Evolutionary conservation across 1,140 invertebrate species (phyloP).

Genomic region (Trichonephila clavata): DNA sequence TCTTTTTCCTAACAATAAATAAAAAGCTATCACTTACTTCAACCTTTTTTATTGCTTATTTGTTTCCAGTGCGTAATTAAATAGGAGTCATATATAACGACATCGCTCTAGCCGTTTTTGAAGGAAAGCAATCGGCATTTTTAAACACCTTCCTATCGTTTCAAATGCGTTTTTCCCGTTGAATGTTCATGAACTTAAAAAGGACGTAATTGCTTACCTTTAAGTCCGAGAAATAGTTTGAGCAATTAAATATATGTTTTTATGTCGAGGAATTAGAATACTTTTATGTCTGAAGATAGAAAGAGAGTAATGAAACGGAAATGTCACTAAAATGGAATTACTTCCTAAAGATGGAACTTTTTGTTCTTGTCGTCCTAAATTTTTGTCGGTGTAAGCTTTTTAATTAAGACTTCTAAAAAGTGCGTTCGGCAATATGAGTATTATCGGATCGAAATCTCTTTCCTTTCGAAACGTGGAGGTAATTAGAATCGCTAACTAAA

Average conservation of each 20-base stretch:
- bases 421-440: neutral
- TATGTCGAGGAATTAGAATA: conserved; percentile 54
- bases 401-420: conserved; percentile 60
- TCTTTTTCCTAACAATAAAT: conserved; percentile 35
- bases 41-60: conserved; percentile 47
- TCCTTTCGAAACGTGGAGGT: neutral
- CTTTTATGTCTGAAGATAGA: conserved; percentile 54
- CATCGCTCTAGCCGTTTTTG: neutral
- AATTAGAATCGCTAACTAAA: conserved; percentile 39
- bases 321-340: conserved; percentile 64
- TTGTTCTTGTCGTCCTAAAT: conserved; percentile 31
- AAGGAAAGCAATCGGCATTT: conserved; percentile 37
- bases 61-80: conserved; percentile 44
- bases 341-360: conserved; percentile 48
- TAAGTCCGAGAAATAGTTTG: conserved; percentile 48
- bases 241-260: conserved; percentile 68
- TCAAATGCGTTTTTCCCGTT: conserved; percentile 47
- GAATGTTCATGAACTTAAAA: conserved; percentile 23
- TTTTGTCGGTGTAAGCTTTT: conserved; percentile 51
- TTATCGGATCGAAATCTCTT: conserved; percentile 29
- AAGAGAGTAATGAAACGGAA: conserved; percentile 44
- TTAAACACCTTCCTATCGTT: conserved; percentile 40
- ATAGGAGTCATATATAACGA: conserved; percentile 57
- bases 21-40: conserved; percentile 61
- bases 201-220: conserved; percentile 54